Evolutionary conservation across 2,888 invertebrate genomes (phyloP).

Genomic region (Cantharis rufa): DNA sequence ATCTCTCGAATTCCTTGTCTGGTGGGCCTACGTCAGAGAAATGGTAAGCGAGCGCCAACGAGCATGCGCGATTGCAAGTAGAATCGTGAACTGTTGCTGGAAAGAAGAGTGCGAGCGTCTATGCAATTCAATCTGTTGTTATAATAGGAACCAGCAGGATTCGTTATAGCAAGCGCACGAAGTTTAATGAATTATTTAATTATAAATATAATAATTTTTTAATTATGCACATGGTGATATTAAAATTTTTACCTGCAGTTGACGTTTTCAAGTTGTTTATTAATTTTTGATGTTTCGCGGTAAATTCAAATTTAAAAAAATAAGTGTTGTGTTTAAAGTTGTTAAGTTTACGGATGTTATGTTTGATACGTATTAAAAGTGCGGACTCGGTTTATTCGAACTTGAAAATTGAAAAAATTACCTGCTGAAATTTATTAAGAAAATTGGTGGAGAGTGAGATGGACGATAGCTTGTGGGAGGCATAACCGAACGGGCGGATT

Average conservation of each 20-base stretch:
- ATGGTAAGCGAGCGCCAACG: conserved; percentile 18
- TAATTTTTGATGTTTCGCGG: conserved; percentile 6
- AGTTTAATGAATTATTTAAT: conserved; percentile 35
- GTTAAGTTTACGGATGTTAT: not conserved
- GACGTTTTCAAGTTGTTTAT: not conserved
- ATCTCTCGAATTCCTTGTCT: conserved; percentile 44
- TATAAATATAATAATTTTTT: not conserved
- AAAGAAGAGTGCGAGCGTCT: conserved; percentile 10
- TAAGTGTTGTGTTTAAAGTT: not conserved
- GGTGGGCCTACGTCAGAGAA: conserved; percentile 33
- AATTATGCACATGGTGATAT: not conserved
- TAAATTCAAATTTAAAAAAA: conserved; percentile 1
- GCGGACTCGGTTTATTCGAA: not conserved
- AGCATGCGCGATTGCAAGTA: conserved; percentile 30
- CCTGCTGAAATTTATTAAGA: conserved; percentile 20
- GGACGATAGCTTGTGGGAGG: conserved; percentile 5
- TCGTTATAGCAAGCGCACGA: conserved; percentile 30
- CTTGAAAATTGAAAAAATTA: not conserved
- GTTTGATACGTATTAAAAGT: not conserved
- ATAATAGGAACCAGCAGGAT: conserved; percentile 8
- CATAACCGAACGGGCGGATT: conserved; percentile 2
- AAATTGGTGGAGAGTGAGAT: conserved; percentile 17
- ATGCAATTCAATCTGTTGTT: conserved; percentile 21
- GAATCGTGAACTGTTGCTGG: conserved; percentile 31
- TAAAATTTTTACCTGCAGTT: not conserved